These are phyloP conservation scores for Chionis minor DNA, from an alignment of 2,113 vertebrate genomes.

Conservation along the genomic window DNA sequence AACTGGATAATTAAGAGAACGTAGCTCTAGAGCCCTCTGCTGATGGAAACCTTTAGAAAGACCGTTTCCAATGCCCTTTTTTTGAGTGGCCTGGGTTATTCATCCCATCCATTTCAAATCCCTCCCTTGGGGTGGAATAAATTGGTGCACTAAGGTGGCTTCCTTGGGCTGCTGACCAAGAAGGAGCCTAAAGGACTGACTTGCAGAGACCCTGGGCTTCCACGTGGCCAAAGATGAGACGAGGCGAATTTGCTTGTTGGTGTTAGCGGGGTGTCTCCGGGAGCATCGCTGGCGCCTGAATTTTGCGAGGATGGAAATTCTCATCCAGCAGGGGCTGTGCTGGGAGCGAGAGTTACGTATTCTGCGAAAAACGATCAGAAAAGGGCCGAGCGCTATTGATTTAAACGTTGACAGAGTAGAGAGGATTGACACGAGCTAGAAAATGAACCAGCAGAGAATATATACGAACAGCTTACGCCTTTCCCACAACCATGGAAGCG, in stretches of 20 bases:
- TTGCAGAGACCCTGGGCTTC: background rate
- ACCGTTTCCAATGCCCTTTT: too few species aligned
- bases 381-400: background rate
- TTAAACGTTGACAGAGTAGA: background rate
- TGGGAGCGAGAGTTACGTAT: background rate
- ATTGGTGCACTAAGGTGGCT: background rate
- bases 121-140: background rate
- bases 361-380: background rate
- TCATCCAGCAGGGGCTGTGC: background rate
- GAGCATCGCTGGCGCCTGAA: fast-evolving
- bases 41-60: background rate
- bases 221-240: background rate
- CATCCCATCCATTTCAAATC: background rate
- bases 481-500: background rate
- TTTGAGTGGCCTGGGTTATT: background rate
- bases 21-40: constrained; percentile 23
- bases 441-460: background rate
- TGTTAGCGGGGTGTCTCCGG: background rate
- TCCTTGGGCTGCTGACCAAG: background rate
- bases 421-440: background rate
- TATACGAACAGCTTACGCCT: background rate
- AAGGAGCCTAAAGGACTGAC: background rate
- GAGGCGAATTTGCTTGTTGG: background rate
- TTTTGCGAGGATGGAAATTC: background rate
- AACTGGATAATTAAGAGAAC: background rate